These are phyloP conservation scores for Saccostrea glomerata DNA, from an alignment of 1,140 invertebrate species.

Conservation along the genomic window DNA sequence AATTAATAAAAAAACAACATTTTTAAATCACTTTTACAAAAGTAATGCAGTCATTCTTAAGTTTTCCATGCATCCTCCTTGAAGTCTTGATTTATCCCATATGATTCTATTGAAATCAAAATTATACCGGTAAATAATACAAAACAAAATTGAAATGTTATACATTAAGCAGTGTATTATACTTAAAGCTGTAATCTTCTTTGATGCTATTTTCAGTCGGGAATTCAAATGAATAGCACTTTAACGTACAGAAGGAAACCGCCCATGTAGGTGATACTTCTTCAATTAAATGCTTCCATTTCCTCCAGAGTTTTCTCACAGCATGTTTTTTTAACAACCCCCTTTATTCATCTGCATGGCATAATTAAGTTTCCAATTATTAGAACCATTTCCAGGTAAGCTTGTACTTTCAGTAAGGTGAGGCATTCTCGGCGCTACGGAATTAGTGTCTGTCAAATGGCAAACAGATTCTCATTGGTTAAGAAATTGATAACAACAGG, in stretches of 20 bases:
- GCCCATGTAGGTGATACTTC: background rate
- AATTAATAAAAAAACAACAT: background rate
- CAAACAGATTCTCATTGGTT: too few relatives aligned
- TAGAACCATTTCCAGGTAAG: too few relatives aligned
- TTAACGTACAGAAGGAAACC: constrained; percentile 33
- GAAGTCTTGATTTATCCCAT: constrained; percentile 26
- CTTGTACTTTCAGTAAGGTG: too few relatives aligned
- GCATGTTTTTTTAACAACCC: background rate
- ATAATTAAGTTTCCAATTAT: background rate
- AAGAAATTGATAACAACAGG: too few relatives aligned
- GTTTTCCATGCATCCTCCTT: background rate
- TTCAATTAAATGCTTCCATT: background rate
- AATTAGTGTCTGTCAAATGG: too few relatives aligned
- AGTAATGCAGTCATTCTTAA: background rate
- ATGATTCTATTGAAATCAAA: background rate
- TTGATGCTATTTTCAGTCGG: constrained; percentile 23
- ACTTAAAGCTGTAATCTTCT: background rate
- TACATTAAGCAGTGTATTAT: background rate
- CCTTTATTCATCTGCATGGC: background rate
- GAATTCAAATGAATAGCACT: constrained; percentile 33
- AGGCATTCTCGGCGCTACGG: too few relatives aligned
- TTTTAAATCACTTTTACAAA: background rate
- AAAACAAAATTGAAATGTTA: background rate
- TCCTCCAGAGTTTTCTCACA: background rate
- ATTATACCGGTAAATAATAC: background rate